A percentile compares a stretch with the other conserved stretches of the same genome.
Conservation (phyloP, 2,113 vertebrate genomes). For the Gnathonemus echidnorhynchus region DNA sequence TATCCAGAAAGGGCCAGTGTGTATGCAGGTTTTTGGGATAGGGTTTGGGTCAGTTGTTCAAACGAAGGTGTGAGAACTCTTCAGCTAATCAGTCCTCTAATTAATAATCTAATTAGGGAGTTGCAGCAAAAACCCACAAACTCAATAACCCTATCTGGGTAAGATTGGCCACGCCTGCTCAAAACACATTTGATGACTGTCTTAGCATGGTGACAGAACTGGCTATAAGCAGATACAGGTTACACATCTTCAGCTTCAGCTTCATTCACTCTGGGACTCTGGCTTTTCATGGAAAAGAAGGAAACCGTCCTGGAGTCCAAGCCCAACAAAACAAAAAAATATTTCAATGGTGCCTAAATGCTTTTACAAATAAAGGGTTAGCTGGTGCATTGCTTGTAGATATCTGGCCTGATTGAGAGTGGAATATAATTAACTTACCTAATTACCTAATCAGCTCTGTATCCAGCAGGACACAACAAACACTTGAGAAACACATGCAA, state of each 20-base stretch:
- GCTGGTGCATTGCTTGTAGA: not conserved
- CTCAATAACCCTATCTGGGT: not conserved
- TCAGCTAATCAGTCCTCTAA: not conserved
- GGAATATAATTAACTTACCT: not conserved
- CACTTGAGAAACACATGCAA: not conserved
- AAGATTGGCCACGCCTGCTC: not conserved
- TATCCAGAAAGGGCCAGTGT: not conserved
- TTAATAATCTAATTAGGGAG: not conserved
- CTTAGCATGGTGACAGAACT: not conserved
- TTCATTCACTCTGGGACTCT: not conserved
- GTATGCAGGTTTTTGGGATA: not conserved
- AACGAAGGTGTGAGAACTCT: not conserved
- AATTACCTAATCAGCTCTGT: not conserved
- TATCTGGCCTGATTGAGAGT: not conserved
- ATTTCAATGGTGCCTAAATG: not conserved
- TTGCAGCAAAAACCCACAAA: not conserved
- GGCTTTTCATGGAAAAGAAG: not conserved
- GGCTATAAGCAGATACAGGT: not conserved
- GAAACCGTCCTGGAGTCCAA: not conserved
- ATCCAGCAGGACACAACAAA: not conserved
- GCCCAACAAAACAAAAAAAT: not conserved
- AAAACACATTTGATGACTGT: not conserved
- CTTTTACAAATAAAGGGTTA: not conserved
- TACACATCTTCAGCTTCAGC: not conserved
- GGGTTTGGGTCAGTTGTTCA: not conserved